Base-by-base conservation (phyloP, 2,797 vertebrate genomes). In the Austrolebias charrua region DNA sequence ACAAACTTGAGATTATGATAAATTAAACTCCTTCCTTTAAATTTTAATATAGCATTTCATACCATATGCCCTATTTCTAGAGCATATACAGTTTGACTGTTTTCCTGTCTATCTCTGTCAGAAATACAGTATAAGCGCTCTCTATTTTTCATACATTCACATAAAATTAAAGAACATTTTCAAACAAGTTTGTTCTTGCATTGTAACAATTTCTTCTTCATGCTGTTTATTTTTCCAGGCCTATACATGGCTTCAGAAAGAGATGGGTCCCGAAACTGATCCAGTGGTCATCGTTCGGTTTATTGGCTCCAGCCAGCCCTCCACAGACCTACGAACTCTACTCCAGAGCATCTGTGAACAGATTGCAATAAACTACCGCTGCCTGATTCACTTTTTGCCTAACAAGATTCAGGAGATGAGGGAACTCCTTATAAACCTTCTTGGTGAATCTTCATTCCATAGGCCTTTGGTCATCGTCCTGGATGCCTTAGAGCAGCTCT, bases 331-430 rank as follows among this genome's bases (percentile, higher is more conserved):
- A 69, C 95, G 93, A 77, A 92, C 91, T 51, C 93, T 99, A 75
- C 95, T 99, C 70, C 95, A 97, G 86, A 98, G 96, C 78, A 94
- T 98, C 78, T 99, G 97, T 84, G 96, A 99, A 86, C 98, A 99
- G 79, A 86, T 99, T 79, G 97, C 97, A 65, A 86, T 95, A 84
- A 99, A 96, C 89, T 99, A 99, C 86, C 93, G 89, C 79, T 98
- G 96, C 90, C 93, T 98, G 45, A 88, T 99, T 86, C 96, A 98
- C 87, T 98, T 92, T 91, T 94, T 96, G 86, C 98, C 98, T 58
- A 96, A 95, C 91, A 98, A 98, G 89, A 95, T 97, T 73, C 93
- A 97, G 35, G 96, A 99, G 79, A 96, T 99, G 89, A 92, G 90
- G 46, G 97, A 99, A 80, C 93, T 99, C 69, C 93, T 99, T 72